Conservation (phyloP, 2,797 vertebrate genomes). For the Pseudochromis fuscus region DNA sequence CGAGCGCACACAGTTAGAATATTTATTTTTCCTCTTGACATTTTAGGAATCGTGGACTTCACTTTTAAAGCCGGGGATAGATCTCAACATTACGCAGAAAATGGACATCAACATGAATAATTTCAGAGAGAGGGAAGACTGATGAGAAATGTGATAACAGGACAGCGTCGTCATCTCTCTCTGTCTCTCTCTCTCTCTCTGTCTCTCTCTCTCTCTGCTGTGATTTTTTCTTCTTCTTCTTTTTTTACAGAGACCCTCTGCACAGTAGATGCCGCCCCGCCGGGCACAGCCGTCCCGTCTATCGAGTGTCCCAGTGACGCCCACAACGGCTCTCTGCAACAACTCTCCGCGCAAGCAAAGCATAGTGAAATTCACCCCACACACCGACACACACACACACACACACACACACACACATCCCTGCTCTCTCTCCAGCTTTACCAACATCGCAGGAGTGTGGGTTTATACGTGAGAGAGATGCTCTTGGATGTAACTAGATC, state of each 20-base stretch:
- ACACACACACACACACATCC: conserved; percentile 63
- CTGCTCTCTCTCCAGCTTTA: conserved; percentile 6
- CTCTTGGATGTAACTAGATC: conserved; percentile 24
- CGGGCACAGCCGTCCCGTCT: conserved; percentile 35
- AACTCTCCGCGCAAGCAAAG: conserved; percentile 59
- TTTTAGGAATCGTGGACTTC: background rate
- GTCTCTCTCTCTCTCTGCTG: background rate
- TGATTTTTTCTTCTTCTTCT: background rate
- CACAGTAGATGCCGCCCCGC: conserved; percentile 24
- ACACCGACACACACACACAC: conserved; percentile 60
- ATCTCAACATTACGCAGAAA: background rate
- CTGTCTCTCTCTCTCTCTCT: background rate
- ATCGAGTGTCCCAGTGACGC: conserved; percentile 58
- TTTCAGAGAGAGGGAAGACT: background rate
- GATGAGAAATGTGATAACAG: too few species aligned
- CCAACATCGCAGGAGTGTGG: conserved; percentile 15
- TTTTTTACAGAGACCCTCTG: conserved; percentile 12
- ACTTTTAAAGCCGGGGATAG: background rate
- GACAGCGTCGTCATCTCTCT: background rate
- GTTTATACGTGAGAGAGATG: background rate
- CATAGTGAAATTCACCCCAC: conserved; percentile 80
- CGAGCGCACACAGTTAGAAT: background rate
- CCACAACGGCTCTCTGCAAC: conserved; percentile 54
- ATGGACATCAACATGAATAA: background rate
- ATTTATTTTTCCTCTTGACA: background rate